Percentiles rank a stretch among this genome's conserved stretches.
Evolutionary conservation across 1,140 invertebrate species (phyloP).

Genomic region (Mya arenaria): DNA sequence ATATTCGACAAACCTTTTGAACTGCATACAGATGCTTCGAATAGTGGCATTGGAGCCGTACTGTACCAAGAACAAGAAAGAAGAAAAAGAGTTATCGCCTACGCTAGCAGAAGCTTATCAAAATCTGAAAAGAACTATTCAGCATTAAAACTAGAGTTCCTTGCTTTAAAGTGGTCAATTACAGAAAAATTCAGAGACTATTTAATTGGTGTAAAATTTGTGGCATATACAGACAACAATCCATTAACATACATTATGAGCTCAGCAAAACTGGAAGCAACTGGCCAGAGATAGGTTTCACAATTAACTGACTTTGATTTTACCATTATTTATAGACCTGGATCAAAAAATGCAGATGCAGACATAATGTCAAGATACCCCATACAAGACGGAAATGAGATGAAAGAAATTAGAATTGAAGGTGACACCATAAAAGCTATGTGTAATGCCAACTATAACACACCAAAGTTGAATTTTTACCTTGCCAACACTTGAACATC

Average conservation of each 20-base stretch:
- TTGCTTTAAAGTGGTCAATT: constrained; percentile 4
- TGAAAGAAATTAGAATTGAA: constrained; percentile 18
- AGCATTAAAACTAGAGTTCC: constrained; percentile 1
- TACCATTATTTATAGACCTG: constrained; percentile 4
- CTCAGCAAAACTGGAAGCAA: constrained; percentile 6
- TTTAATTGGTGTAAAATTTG: background rate
- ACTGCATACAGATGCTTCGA: constrained; percentile 10
- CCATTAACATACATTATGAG: constrained; percentile 5
- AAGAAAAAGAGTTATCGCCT: constrained; percentile 20
- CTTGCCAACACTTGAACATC: background rate
- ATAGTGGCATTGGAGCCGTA: background rate
- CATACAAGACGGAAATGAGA: background rate
- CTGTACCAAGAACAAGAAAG: constrained; percentile 28
- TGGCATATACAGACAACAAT: constrained; percentile 2
- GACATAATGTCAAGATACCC: constrained; percentile 10
- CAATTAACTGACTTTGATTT: constrained; percentile 9
- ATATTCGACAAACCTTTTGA: background rate
- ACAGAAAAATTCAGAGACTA: constrained; percentile 14
- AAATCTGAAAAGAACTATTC: background rate
- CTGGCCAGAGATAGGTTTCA: constrained; percentile 15
- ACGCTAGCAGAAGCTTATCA: background rate
- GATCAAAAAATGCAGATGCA: constrained; percentile 1
- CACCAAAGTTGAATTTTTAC: background rate
- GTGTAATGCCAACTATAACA: background rate
- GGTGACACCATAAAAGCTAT: background rate